Conservation (phyloP, 2,888 invertebrate species). For the Pristionchus maxplancki region DNA sequence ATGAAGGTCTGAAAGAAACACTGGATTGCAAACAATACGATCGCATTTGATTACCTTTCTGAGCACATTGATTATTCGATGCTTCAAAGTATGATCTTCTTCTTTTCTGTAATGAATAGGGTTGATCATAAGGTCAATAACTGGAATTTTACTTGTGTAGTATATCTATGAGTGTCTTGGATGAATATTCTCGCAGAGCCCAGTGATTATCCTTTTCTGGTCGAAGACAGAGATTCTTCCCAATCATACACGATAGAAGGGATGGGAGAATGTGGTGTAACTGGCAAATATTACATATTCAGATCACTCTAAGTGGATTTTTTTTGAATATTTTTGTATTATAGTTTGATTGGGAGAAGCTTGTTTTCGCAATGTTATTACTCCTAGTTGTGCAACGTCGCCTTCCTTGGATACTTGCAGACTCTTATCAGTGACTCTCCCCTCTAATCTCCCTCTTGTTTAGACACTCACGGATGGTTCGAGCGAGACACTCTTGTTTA, state of each 20-base stretch:
- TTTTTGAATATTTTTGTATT: background rate
- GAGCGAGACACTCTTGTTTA: constrained; percentile 60
- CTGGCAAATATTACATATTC: constrained; percentile 55
- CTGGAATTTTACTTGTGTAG: background rate
- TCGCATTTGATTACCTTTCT: constrained; percentile 14
- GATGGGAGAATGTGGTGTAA: constrained; percentile 64
- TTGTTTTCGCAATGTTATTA: background rate
- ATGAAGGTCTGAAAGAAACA: constrained; percentile 49
- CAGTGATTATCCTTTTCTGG: constrained; percentile 66
- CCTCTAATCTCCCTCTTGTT: constrained; percentile 7
- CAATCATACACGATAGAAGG: constrained; percentile 62
- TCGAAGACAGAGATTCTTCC: constrained; percentile 59
- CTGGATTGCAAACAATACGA: too few relatives aligned
- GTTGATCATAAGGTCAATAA: background rate
- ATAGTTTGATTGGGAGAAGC: background rate
- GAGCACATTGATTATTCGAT: background rate
- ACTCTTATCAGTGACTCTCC: background rate
- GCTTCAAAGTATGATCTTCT: background rate
- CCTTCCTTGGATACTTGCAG: background rate
- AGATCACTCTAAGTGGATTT: background rate
- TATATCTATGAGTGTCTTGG: constrained; percentile 57
- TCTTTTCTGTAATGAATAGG: background rate
- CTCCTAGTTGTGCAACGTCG: background rate
- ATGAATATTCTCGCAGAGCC: constrained; percentile 64
- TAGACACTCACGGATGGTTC: constrained; percentile 57